Base-by-base conservation (phyloP, 2,113 vertebrate species). In the Scopus umbretta region DNA sequence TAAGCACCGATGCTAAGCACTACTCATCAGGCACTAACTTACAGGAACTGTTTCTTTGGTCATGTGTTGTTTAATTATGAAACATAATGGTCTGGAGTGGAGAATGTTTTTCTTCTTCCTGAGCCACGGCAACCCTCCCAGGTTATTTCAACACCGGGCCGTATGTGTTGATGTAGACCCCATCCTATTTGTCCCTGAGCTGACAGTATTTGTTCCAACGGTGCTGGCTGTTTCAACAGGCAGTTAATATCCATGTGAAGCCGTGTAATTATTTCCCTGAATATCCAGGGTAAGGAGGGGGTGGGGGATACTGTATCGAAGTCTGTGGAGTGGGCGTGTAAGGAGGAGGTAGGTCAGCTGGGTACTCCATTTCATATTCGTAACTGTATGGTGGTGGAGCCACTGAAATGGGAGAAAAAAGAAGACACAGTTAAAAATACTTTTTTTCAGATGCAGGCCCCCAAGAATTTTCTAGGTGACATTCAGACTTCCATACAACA, bases 231-330 rank as follows among this genome's bases (percentile, higher is more conserved):
- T 81, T 88, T 56, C 79, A 92, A 45, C n/a, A 76, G 58, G 22
- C 50, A 81, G 53, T 79, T 47, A 52, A 42, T 56, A 53, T 78
- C 91, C 27, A 15, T 2, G 30, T 61, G 74, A 81, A 81, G 81
- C 38, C 70, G 75, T 29, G 47, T 75, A 30, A 49, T 91, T 95
- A 99, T 96, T 99, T 99, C 87, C 97, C 97, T 88, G 97, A 97
- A 94, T 96, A 98, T 66, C 99, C 99, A 8, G 99, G 98, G 65
- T 99, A 99, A 4, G 99, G 99, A 92, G 99, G 99, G 9, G 98
- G 98, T 7, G 99, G 98, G 13, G 98, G 98, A 92, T 97, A 98
- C 88, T 96, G 98, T 25, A 96, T 94, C 0, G 97, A 96, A 65
- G 94, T 86, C 80, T 98, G 97, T 76, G 98, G 98, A 11, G 98